Conservation (phyloP, 2,797 vertebrate species). For the Trachops cirrhosus region DNA sequence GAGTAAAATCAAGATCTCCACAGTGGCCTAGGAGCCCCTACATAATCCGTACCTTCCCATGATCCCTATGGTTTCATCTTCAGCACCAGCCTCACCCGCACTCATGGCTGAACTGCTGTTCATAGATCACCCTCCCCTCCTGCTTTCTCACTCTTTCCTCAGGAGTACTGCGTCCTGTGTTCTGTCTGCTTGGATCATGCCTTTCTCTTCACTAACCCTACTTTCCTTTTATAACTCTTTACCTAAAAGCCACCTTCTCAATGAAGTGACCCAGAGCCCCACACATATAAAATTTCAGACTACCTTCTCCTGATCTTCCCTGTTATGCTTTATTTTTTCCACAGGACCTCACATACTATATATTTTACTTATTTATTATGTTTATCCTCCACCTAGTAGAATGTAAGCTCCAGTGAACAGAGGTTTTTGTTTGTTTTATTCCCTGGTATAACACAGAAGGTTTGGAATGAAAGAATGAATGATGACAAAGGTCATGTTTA, state of each 20-base stretch:
- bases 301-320: neutral
- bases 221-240: neutral
- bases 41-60: neutral
- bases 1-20: neutral
- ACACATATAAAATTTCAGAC: neutral
- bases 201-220: neutral
- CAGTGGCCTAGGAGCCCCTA: too few species aligned
- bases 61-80: neutral
- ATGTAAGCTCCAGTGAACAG: neutral
- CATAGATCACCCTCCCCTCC: neutral
- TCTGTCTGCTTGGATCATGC: neutral
- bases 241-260: neutral
- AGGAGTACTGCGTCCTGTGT: neutral
- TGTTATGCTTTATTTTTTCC: neutral
- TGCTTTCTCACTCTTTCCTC: neutral
- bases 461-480: neutral
- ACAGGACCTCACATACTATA: neutral
- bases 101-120: neutral
- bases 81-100: fast-evolving
- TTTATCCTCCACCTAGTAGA: neutral
- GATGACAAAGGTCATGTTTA: neutral
- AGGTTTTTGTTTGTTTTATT: neutral
- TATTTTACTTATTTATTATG: neutral
- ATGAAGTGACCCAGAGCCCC: neutral
- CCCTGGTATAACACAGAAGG: neutral